A percentile compares a stretch with the other conserved stretches of the same genome.
phyloP scores from a whole-genome alignment of 1,140 invertebrate species.

The Ctenoplectra terminalis region DNA sequence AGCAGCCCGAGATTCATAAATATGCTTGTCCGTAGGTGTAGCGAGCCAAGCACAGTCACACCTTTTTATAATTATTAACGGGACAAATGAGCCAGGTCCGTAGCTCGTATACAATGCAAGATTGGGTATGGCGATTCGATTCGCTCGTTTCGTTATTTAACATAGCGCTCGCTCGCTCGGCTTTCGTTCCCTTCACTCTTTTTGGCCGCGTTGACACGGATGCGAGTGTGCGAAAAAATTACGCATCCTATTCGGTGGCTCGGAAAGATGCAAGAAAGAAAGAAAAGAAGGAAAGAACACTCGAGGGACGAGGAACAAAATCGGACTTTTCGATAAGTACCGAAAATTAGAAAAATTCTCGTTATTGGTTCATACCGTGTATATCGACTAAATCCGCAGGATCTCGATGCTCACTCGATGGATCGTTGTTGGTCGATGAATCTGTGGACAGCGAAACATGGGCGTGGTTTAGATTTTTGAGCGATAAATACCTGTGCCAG shows the following conservation, averaged over 20 bases:
- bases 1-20: slow-evolving; percentile 73
- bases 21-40: slow-evolving; percentile 74
- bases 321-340: background rate
- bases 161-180: background rate
- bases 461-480: slow-evolving; percentile 54
- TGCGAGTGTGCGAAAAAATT: background rate
- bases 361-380: too few relatives aligned
- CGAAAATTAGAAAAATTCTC: too few relatives aligned
- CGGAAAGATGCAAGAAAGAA: background rate
- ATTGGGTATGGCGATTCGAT: slow-evolving; percentile 59
- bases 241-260: background rate
- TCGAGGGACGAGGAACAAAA: too few relatives aligned
- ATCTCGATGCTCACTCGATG: too few relatives aligned
- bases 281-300: too few relatives aligned
- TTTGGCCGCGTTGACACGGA: background rate
- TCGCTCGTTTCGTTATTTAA: slow-evolving; percentile 59
- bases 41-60: slow-evolving; percentile 75
- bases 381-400: too few relatives aligned
- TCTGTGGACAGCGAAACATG: slow-evolving; percentile 68
- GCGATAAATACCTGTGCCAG: slow-evolving; percentile 66
- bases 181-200: slow-evolving; percentile 9
- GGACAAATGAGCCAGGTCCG: slow-evolving; percentile 76
- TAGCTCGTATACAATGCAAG: slow-evolving; percentile 65
- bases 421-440: slow-evolving; percentile 70
- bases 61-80: slow-evolving; percentile 81